Evolutionary conservation across 2,888 invertebrate genomes (phyloP), one percentile per base, ranked within the genome.

Genomic region (Caenorhabditis sulstoni): DNA sequence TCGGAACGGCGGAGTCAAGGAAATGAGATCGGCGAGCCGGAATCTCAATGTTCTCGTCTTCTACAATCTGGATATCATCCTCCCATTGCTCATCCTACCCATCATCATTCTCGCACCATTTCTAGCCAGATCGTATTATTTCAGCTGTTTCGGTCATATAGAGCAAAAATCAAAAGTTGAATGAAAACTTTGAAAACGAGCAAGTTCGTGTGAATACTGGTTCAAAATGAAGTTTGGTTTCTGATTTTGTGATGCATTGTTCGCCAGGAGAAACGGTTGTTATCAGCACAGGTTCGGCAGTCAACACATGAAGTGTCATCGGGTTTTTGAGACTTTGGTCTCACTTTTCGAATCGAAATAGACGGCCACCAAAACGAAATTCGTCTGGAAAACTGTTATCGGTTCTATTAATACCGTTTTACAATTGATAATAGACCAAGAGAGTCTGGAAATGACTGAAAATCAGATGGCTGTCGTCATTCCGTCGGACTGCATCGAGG

Each of bases 401-500:
- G 7, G 29, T 29, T 7, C 4, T 29, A 3, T 29, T 29, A 5
- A 29, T 29, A 29, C 7, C 3, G 3, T 29, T 7, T 3, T 3
- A 7, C 29, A 7, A 29, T 3, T 29, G 29, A 29, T 29, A 29
- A 29, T 5, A 3, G 29, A 7, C 4, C 3, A 7, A 29, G 3
- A 29, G 29, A 20, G 11, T 49, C 49, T n/a, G 52, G 29, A 52
- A 52, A 49, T 49, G 49, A 8, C 49, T 22, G 49, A 49, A 5
- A 20, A 14, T 7, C 49, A 3, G 22, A 52, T 29, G 12, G 23
- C 52, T 29, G 47, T 65, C 18, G 70, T 45, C n/a, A 80, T 67
- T 9, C 82, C 82, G 3, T 77, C 82, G 52, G 77, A 79, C 4
- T 82, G 80, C 39, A 82, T 79, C 74, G 82, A 82, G 16, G 52